Conservation (phyloP, 2,113 vertebrate species). For the Tichodroma muraria region DNA sequence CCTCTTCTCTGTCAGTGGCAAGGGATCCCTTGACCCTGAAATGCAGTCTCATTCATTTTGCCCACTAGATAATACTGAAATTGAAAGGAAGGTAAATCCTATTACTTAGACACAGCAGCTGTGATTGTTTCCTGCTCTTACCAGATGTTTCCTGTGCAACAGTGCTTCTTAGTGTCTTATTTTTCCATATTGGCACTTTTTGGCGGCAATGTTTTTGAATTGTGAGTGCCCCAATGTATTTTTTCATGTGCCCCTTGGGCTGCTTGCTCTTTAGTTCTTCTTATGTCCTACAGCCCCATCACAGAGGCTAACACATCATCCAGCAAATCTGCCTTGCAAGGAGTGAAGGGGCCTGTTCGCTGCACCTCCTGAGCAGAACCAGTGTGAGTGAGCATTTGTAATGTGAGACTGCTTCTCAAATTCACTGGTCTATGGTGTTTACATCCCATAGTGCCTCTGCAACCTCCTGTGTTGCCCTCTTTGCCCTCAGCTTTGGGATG, state of each 20-base stretch:
- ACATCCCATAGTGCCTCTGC: neutral
- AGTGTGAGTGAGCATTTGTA: neutral
- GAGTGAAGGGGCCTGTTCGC: neutral
- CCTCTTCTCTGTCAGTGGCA: neutral
- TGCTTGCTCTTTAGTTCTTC: neutral
- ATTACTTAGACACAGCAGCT: neutral
- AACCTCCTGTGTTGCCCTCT: neutral
- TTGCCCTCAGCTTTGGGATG: neutral
- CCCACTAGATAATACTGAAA: neutral
- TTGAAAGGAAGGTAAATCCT: neutral
- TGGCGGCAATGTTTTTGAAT: neutral
- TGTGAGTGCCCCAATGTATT: rapidly evolving
- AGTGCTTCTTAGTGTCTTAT: neutral
- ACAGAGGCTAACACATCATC: neutral
- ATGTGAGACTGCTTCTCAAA: neutral
- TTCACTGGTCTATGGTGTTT: neutral
- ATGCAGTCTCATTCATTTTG: neutral
- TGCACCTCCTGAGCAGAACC: neutral
- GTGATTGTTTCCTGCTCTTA: neutral
- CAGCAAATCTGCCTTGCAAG: neutral
- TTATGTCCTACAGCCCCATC: neutral
- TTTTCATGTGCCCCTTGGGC: neutral
- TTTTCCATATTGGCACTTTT: neutral
- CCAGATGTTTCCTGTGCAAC: neutral
- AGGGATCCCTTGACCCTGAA: neutral